Percentiles rank a stretch among this genome's conserved stretches.
Evolutionary conservation across 1,140 invertebrate species (phyloP).

Genomic region (Himalopsyche phryganea): DNA sequence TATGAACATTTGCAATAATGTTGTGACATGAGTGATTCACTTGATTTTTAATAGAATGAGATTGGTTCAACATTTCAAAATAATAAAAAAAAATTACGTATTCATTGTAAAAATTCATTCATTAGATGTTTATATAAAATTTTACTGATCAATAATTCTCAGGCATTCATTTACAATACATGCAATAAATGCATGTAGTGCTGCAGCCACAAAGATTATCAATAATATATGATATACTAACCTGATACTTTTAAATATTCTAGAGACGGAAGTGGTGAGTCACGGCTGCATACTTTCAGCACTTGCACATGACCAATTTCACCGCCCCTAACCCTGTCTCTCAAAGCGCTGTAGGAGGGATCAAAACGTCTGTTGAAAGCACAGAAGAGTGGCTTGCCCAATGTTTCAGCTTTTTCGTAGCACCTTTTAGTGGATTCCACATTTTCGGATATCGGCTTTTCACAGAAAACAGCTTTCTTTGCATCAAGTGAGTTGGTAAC

Average conservation of each 20-base stretch:
- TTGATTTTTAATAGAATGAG: too few relatives aligned
- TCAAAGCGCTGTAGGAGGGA: conserved; percentile 56
- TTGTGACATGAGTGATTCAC: too few relatives aligned
- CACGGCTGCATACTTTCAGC: conserved; percentile 60
- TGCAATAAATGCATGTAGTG: too few relatives aligned
- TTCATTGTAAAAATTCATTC: too few relatives aligned
- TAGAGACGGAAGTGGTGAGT: conserved; percentile 60
- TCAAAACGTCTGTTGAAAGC: conserved; percentile 71
- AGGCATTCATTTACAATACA: too few relatives aligned
- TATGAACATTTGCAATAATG: too few relatives aligned
- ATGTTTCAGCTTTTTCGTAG: conserved; percentile 57
- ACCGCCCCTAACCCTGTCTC: conserved; percentile 52
- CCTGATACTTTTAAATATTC: conserved; percentile 62
- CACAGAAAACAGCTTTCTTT: conserved; percentile 66
- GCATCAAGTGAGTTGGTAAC: conserved; percentile 56
- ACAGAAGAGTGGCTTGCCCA: conserved; percentile 56
- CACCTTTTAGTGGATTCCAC: conserved; percentile 53
- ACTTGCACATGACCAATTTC: conserved; percentile 62
- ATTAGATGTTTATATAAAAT: too few relatives aligned
- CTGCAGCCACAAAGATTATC: too few relatives aligned
- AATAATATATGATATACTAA: too few relatives aligned
- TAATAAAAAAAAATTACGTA: too few relatives aligned
- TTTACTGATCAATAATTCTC: too few relatives aligned
- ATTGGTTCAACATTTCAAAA: too few relatives aligned
- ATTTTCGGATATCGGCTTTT: conserved; percentile 66